Base-by-base conservation (phyloP, 2,797 vertebrate genomes). In the Anisognathus igniventris region DNA sequence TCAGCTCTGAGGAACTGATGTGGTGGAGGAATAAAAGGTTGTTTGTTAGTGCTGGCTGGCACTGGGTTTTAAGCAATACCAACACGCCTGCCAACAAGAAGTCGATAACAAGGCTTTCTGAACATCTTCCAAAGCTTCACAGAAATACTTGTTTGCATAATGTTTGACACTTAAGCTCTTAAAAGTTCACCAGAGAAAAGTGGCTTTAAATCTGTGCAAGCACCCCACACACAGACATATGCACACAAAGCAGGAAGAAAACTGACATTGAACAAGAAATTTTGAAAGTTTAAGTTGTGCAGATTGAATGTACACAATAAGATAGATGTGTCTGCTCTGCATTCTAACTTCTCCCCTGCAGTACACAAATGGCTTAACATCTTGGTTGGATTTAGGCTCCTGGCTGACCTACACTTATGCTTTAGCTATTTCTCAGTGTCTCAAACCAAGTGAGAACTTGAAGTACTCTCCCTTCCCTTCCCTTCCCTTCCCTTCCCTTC, bases 71-170 rank as follows among this genome's bases (percentile, higher is more conserved):
- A 95, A 95, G 91, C 90, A 91, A 92, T 93, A 89, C 92, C 88
- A 94, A 93, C 13, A 6, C 45, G 87, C 60, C 87, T 97, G 94
- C 96, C 95, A 97, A 96, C 80, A 83, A 95, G 92, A 97, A 97
- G 88, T 92, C 80, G 97, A 97, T 98, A 98, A 97, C 92, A 86
- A 91, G 87, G 87, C 91, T 94, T 96, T 96, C 96, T 96, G 91
- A 98, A 95, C 87, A 58, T 87, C 94, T 96, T 98, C 96, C 96
- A 97, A 62, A 95, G 90, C 72, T 96, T 97, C 95, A 95, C 95
- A 97, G 94, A 95, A 95, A 86, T 80, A 74, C 91, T 95, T 93
- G 79, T 82, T 97, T 95, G 66, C 66, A 93, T 83, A 89, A 79
- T 89, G 61, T 87, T 96, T 96, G 83, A 92, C 75, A 72, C 77